Evolutionary conservation across 2,888 invertebrate species (phyloP), one percentile per base, ranked within the genome.

Genomic region (Diaprepes abbreviatus): DNA sequence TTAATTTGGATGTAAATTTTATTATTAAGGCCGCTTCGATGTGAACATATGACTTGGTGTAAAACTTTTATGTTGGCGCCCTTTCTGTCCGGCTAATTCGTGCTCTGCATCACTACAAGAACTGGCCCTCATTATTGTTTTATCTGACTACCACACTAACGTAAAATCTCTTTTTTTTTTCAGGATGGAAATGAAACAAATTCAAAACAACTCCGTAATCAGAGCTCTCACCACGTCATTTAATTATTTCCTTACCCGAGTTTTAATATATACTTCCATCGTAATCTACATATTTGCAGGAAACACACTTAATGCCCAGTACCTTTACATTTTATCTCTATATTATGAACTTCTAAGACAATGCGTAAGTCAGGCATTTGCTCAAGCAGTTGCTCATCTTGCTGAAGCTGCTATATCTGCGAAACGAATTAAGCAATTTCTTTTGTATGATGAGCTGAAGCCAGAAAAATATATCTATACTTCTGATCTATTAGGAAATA

Each of bases 221-320:
- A 86, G 88, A 78, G 90, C 89, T 0, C 88, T 91, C 75, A 89
- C 89, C n/a, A 85, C 88, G 28, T 89, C 91, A 0, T 81, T 88
- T 71, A 82, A 88, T 79, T 91, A 95, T 55, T 95, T 94, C 80
- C 92, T 95, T 0, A 93, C 94, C 77, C 90, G 95, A 74, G 88
- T 93, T 36, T 92, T 95, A 0, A 86, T 95, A 12, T 94, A 92
- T 80, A 88, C 93, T 59, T 94, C 94, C 2, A 88, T 96, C 52
- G 85, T 94, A 28, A 88, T 92, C 0, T 94, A 91, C 79, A 91
- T 92, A 7, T 84, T 94, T 0, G 84, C 89, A 71, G 92, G 91
- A 28, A 79, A 85, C 60, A 74, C 73, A 7, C 76, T 87, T 71
- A 84, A 85, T 12, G 87, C 90, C 0, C 89, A 90, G 62, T 89